These are phyloP conservation scores for Chironomus riparius DNA, from an alignment of 2,888 invertebrate species.

Conservation along the genomic window DNA sequence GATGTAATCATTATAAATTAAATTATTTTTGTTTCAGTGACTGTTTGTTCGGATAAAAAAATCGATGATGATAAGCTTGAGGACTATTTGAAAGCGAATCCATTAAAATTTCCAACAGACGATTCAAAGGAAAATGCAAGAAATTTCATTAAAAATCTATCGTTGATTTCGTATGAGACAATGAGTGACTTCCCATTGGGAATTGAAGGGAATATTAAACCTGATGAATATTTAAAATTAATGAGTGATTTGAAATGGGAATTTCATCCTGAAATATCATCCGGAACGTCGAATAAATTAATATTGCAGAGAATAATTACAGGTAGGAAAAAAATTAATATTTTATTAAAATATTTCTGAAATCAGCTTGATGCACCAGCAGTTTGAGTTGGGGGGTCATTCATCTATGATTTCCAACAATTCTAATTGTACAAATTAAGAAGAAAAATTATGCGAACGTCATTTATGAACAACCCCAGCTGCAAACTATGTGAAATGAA, in stretches of 20 bases:
- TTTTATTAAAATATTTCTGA: not conserved
- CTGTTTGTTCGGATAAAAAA: constrained; percentile 54
- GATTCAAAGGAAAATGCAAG: constrained; percentile 47
- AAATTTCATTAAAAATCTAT: constrained; percentile 48
- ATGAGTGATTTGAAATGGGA: constrained; percentile 46
- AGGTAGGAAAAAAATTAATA: not conserved
- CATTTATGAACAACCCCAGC: too few species aligned
- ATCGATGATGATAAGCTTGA: constrained; percentile 49
- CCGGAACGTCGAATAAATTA: constrained; percentile 46
- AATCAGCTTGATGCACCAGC: too few species aligned
- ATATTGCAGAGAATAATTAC: constrained; percentile 52
- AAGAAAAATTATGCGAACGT: too few species aligned
- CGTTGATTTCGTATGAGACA: constrained; percentile 51
- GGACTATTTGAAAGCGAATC: constrained; percentile 41
- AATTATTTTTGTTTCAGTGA: constrained; percentile 37
- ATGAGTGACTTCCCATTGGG: constrained; percentile 50
- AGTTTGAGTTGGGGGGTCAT: too few species aligned
- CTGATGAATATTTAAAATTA: constrained; percentile 50
- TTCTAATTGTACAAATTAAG: too few species aligned
- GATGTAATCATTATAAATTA: not conserved
- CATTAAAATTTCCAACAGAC: constrained; percentile 37
- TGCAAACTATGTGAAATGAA: not conserved
- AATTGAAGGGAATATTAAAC: constrained; percentile 43
- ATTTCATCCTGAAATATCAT: constrained; percentile 50
- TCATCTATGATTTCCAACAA: too few species aligned